phyloP scores from a whole-genome alignment of 2,113 vertebrate genomes.

The Smithornis capensis region DNA sequence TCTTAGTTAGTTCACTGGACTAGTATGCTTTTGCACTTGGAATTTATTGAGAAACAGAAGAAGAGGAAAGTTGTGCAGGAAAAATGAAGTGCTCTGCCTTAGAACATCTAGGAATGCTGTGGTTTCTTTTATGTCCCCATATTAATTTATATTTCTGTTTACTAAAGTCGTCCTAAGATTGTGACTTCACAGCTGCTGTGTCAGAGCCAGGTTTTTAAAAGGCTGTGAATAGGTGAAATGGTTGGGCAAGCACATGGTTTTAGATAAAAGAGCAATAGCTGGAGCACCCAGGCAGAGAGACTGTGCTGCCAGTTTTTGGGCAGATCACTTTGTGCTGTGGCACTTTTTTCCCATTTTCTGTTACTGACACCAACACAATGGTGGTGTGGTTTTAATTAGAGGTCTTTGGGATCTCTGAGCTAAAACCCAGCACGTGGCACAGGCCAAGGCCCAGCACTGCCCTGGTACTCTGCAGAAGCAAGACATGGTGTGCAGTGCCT shows the following conservation, averaged over 20 bases:
- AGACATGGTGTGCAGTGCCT: neutral
- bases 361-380: neutral
- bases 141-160: neutral
- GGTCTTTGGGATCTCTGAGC: neutral
- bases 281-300: neutral
- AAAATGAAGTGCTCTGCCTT: neutral
- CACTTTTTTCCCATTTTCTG: neutral
- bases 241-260: neutral
- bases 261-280: neutral
- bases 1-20: conserved; percentile 27
- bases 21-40: neutral
- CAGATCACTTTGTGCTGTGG: neutral
- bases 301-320: neutral
- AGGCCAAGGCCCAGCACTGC: neutral
- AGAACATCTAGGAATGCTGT: neutral
- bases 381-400: neutral
- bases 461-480: neutral
- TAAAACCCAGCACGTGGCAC: neutral
- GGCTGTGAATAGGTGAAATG: neutral
- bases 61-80: neutral
- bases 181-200: neutral
- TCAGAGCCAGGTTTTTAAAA: neutral
- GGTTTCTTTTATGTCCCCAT: neutral
- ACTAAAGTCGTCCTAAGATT: neutral
- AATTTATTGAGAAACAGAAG: neutral